Percentiles rank a stretch among this genome's conserved stretches.
phyloP scores from a whole-genome alignment of 2,888 invertebrate species.

The Craniophora ligustri region DNA sequence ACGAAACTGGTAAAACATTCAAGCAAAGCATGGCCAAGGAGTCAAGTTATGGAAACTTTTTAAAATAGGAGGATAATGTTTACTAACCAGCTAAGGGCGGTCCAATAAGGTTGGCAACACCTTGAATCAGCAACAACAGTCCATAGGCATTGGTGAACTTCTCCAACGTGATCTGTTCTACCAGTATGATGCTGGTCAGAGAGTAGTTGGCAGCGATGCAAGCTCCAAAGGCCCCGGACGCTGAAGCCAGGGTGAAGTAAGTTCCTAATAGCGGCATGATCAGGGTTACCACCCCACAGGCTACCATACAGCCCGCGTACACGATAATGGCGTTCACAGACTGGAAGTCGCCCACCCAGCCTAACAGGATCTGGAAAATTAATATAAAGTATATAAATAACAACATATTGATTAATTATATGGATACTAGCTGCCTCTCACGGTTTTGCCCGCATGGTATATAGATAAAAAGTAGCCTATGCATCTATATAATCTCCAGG shows the following conservation, averaged over 20 bases:
- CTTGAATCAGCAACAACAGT: conserved; percentile 95
- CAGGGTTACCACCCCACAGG: conserved; percentile 91
- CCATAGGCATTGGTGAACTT: conserved; percentile 97
- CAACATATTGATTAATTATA: too few relatives aligned
- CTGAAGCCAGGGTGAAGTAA: conserved; percentile 89
- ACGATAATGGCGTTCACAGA: conserved; percentile 93
- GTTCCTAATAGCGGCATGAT: conserved; percentile 89
- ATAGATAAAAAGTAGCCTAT: too few relatives aligned
- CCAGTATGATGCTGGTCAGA: conserved; percentile 96
- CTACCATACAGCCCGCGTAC: conserved; percentile 94
- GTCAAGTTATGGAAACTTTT: too few relatives aligned
- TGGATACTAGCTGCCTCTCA: too few relatives aligned
- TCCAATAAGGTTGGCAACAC: conserved; percentile 96
- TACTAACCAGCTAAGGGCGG: conserved; percentile 95
- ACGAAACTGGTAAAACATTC: too few relatives aligned
- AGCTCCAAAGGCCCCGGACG: conserved; percentile 95
- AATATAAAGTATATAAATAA: background rate
- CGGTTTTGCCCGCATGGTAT: too few relatives aligned
- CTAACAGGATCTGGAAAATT: conserved; percentile 91
- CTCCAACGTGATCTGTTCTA: conserved; percentile 96
- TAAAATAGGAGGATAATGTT: conserved; percentile 3
- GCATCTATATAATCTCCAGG: background rate
- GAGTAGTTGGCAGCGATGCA: conserved; percentile 97
- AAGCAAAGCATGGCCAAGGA: too few relatives aligned
- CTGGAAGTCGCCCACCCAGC: conserved; percentile 95